These are phyloP conservation scores for Pica pica DNA, from an alignment of 2,113 vertebrate genomes.

Conservation along the genomic window DNA sequence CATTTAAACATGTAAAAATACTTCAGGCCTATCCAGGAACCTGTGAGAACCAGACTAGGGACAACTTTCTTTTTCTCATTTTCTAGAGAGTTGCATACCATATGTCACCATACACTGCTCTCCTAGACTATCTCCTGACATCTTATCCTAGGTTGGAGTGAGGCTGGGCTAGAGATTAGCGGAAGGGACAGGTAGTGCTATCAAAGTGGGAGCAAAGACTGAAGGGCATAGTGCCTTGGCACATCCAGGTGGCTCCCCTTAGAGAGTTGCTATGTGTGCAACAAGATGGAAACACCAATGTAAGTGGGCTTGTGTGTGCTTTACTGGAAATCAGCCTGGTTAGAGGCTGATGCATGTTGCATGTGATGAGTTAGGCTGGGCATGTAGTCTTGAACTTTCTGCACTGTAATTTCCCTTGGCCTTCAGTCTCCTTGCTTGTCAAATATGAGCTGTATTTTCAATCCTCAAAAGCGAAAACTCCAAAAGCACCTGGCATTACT, in stretches of 20 bases:
- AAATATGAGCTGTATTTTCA: not conserved
- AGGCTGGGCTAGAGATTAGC: not conserved
- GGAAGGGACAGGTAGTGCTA: not conserved
- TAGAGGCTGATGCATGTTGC: not conserved
- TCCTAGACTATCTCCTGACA: not conserved
- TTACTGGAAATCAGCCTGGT: not conserved
- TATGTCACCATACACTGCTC: not conserved
- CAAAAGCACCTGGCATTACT: not conserved
- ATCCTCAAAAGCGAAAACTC: not conserved
- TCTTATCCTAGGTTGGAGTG: not conserved
- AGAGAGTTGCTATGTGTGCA: not conserved
- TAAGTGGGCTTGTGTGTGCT: not conserved
- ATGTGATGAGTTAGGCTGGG: not conserved
- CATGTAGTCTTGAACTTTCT: not conserved
- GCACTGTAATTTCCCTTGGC: not conserved
- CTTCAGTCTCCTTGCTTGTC: not conserved
- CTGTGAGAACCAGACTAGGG: not conserved
- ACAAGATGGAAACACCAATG: not conserved
- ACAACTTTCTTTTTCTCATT: not conserved
- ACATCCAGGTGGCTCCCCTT: not conserved
- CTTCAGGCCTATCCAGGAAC: not conserved
- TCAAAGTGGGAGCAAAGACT: not conserved
- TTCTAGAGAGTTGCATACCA: not conserved
- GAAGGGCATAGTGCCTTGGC: not conserved
- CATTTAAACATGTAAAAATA: not conserved